Percentiles rank a stretch among this genome's conserved stretches.
Evolutionary conservation across 2,888 invertebrate genomes (phyloP).

Genomic region (Troides oblongomaculatus): DNA sequence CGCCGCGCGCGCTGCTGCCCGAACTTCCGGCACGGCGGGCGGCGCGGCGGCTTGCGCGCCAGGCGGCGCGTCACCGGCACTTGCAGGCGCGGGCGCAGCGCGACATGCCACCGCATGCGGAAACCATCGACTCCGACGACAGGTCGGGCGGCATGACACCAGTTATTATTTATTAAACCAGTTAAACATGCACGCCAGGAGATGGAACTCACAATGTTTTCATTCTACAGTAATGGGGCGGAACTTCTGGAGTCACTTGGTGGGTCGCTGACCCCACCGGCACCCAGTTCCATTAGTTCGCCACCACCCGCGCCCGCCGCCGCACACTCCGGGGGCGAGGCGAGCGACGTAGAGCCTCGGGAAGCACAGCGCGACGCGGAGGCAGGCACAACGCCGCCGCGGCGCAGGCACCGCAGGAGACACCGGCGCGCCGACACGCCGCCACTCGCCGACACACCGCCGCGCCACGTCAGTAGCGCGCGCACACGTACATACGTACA

Average conservation of each 20-base stretch:
- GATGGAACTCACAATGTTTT: not conserved
- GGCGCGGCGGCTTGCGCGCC: slow-evolving; percentile 75
- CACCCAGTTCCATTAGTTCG: slow-evolving; percentile 31
- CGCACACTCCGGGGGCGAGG: slow-evolving; percentile 26
- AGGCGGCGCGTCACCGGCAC: slow-evolving; percentile 76
- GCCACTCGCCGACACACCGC: slow-evolving; percentile 35
- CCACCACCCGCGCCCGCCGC: slow-evolving; percentile 31
- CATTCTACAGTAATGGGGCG: slow-evolving; percentile 11
- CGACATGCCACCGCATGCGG: slow-evolving; percentile 84
- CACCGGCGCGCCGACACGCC: slow-evolving; percentile 37
- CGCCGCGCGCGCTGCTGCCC: slow-evolving; percentile 87
- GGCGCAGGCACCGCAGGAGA: slow-evolving; percentile 33
- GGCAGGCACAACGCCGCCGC: slow-evolving; percentile 35
- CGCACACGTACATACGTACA: not conserved
- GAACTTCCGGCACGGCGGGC: slow-evolving; percentile 81
- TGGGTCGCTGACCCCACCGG: slow-evolving; percentile 32
- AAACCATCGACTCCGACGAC: slow-evolving; percentile 88
- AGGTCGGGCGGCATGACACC: no score
- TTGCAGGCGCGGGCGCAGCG: slow-evolving; percentile 79
- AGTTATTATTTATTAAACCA: not conserved
- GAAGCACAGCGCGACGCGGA: slow-evolving; percentile 30
- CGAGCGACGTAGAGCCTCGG: slow-evolving; percentile 6
- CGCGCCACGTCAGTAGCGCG: slow-evolving; percentile 9
- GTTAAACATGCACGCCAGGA: not conserved
- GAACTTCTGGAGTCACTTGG: slow-evolving; percentile 8